These are phyloP conservation scores for Conus ventricosus DNA, from an alignment of 1,140 invertebrate species.

Conservation along the genomic window DNA sequence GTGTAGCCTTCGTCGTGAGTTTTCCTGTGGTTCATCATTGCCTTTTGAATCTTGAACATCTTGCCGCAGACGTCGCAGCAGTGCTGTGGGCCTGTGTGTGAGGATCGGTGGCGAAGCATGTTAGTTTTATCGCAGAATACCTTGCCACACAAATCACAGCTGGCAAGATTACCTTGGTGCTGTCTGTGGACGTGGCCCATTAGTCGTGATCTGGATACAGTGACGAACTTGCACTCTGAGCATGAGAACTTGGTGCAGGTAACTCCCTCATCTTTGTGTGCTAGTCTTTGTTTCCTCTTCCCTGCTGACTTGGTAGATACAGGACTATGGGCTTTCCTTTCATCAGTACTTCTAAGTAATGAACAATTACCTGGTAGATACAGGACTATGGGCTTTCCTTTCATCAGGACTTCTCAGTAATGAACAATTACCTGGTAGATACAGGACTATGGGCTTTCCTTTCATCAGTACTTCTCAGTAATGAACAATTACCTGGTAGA, in stretches of 20 bases:
- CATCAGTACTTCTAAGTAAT: background rate
- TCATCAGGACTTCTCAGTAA: background rate
- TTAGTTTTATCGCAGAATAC: constrained; percentile 53
- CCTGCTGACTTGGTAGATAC: background rate
- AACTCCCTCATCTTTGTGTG: constrained; percentile 39
- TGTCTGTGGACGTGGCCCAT: constrained; percentile 44
- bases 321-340: background rate
- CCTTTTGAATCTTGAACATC: constrained; percentile 58
- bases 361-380: background rate
- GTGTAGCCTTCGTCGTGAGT: constrained; percentile 53
- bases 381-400: background rate
- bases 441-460: background rate
- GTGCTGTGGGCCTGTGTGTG: constrained; percentile 49
- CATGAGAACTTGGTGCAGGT: constrained; percentile 44
- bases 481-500: too few relatives aligned
- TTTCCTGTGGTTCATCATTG: constrained; percentile 56
- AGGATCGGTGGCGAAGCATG: constrained; percentile 55
- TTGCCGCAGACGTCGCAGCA: constrained; percentile 64
- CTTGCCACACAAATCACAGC: constrained; percentile 60
- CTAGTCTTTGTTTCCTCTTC: constrained; percentile 45
- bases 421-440: too few relatives aligned
- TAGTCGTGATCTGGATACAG: constrained; percentile 43
- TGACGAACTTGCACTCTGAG: constrained; percentile 49
- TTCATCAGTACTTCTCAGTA: background rate
- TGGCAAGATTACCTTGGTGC: constrained; percentile 45